phyloP scores from a whole-genome alignment of 2,888 invertebrate species.

The Amphimallon solstitiale region DNA sequence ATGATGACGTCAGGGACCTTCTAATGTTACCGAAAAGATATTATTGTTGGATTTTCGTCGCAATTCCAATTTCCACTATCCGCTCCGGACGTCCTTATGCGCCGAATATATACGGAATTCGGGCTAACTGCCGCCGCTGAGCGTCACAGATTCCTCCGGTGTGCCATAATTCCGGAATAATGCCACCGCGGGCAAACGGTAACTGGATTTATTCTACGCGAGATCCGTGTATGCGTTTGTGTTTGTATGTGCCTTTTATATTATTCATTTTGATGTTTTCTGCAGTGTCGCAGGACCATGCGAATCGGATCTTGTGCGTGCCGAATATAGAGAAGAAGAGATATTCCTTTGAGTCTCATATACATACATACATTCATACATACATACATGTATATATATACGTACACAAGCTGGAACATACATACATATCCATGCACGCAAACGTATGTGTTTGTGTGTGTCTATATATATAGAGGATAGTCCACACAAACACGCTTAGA shows the following conservation, averaged over 20 bases:
- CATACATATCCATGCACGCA: too few species aligned
- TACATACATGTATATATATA: too few species aligned
- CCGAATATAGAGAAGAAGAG: not conserved
- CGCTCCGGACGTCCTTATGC: constrained; percentile 3
- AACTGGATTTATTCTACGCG: constrained; percentile 27
- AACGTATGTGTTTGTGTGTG: too few species aligned
- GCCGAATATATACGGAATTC: not conserved
- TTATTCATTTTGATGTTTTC: constrained; percentile 34
- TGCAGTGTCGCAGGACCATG: constrained; percentile 9
- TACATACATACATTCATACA: too few species aligned
- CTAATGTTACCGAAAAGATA: constrained; percentile 23
- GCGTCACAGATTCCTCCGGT: constrained; percentile 21
- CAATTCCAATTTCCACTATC: constrained; percentile 22
- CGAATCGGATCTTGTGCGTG: constrained; percentile 8
- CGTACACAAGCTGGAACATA: too few species aligned
- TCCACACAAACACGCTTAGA: not conserved
- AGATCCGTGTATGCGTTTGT: not conserved
- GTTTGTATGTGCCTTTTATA: constrained; percentile 22
- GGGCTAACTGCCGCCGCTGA: not conserved
- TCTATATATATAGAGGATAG: too few species aligned
- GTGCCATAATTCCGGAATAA: constrained; percentile 31
- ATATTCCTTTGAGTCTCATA: too few species aligned
- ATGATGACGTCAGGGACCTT: constrained; percentile 6
- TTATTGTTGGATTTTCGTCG: constrained; percentile 5
- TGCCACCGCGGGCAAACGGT: constrained; percentile 29